Percentiles rank a stretch among this genome's conserved stretches.
Evolutionary conservation across 2,797 vertebrate genomes (phyloP).

Genomic region (Sebastes taczanowskii): DNA sequence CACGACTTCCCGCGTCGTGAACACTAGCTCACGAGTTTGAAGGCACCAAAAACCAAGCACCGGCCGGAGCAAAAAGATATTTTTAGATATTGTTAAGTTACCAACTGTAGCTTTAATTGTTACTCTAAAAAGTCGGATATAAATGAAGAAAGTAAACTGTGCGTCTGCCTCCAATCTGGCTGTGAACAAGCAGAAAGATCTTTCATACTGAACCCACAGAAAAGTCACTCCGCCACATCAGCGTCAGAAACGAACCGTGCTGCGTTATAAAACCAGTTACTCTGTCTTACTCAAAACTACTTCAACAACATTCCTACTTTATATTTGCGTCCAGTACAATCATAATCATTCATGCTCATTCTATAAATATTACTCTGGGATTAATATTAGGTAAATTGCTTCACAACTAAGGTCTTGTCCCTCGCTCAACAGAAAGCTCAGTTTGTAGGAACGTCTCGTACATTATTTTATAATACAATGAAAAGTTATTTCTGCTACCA

Average conservation of each 20-base stretch:
- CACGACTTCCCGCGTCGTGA: too few relatives aligned
- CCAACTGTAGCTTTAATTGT: neutral
- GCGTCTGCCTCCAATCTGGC: neutral
- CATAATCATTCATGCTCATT: slow-evolving; percentile 53
- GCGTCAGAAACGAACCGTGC: slow-evolving; percentile 8
- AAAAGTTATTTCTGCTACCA: slow-evolving; percentile 22
- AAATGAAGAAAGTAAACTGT: neutral
- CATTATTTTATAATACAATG: slow-evolving; percentile 8
- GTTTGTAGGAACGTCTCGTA: neutral
- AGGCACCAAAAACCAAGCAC: too few relatives aligned
- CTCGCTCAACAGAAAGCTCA: neutral
- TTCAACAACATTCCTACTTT: slow-evolving; percentile 40
- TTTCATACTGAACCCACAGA: slow-evolving; percentile 11
- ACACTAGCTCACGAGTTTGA: too few relatives aligned
- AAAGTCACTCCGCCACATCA: neutral
- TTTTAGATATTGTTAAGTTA: too few relatives aligned
- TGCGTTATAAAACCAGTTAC: slow-evolving; percentile 24
- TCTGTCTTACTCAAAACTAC: slow-evolving; percentile 12
- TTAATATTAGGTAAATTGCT: slow-evolving; percentile 5
- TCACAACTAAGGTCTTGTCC: neutral
- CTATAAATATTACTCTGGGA: slow-evolving; percentile 36
- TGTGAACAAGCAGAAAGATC: slow-evolving; percentile 34
- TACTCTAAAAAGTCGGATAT: neutral
- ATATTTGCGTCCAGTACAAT: slow-evolving; percentile 24
- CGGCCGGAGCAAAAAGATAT: too few relatives aligned